Base-by-base conservation (phyloP, 2,797 vertebrate genomes). In the Paguma larvata region DNA sequence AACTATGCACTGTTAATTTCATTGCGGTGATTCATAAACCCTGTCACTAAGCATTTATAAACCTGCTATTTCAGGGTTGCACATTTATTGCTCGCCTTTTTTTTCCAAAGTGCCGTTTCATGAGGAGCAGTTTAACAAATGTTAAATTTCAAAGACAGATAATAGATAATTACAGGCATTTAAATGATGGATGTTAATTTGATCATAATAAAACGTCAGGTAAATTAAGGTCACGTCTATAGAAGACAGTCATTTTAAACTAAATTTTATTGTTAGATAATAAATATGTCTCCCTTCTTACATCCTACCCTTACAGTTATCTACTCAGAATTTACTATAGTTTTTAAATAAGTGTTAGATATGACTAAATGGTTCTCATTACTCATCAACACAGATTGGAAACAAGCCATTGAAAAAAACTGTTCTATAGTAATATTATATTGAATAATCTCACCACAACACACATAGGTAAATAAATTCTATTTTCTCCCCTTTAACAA, bases 11-110 rank as follows among this genome's bases (percentile, higher is more conserved):
- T 97, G 82, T 97, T 98, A 97, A 97, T 98, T 98, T 96, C 86
- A 98, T 67, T 97, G 95, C 87, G 44, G 72, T 97, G 97, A 98
- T 97, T 98, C 98, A 98, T 95, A 98, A 98, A 92, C 44, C 73
- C 48, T 77, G 10, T 97, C 97, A 98, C 73, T 13, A 0, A 62
- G 75, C 80, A 73, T 98, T 98, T 98, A 91, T 96, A 83, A 92
- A 82, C 89, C 89, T 97, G 62, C 34, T 98, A 2, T 98, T 98
- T 98, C 92, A 96, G 73, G 78, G 30, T 96, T 98, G 96, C 79
- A 63, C 79, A 63, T 97, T 98, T 98, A 97, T 95, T 96, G 78
- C 86, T 94, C 53, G 63, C 72, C 18, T 97, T 89, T 97, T 85
- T 56, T 96, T 70, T 59, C 95, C 85, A 96, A 97, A 96, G 27